These are phyloP conservation scores for Liodrosophila aerea DNA, from an alignment of 2,888 invertebrate genomes.

Conservation along the genomic window DNA sequence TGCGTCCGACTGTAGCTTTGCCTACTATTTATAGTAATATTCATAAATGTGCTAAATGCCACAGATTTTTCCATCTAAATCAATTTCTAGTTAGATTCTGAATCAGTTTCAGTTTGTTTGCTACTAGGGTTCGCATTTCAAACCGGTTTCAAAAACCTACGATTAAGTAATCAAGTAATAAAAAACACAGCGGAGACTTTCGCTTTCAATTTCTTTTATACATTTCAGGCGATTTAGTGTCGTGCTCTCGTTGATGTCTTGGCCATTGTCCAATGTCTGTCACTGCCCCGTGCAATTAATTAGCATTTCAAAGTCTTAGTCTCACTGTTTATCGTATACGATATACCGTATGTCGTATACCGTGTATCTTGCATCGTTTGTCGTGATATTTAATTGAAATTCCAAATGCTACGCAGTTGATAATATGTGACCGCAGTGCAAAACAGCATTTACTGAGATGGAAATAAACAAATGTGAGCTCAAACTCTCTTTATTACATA, in stretches of 20 bases:
- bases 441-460: conserved; percentile 40
- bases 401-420: conserved; percentile 49
- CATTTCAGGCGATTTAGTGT: neutral
- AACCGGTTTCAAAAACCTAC: conserved; percentile 12
- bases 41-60: no score
- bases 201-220: conserved; percentile 66
- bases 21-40: no score
- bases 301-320: conserved; percentile 52
- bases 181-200: conserved; percentile 41
- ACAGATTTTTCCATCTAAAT: no score
- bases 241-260: conserved; percentile 19
- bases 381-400: conserved; percentile 59
- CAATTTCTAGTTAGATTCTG: neutral
- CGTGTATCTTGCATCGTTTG: neutral
- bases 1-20: no score
- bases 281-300: conserved; percentile 30
- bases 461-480: conserved; percentile 25
- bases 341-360: no score
- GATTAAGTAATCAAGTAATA: conserved; percentile 42
- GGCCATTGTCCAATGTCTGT: conserved; percentile 12
- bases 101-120: conserved; percentile 1
- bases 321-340: conserved; percentile 3
- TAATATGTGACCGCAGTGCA: conserved; percentile 63
- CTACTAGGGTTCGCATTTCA: neutral
- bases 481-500: neutral